These are phyloP conservation scores for Puffinus mauretanicus DNA, from an alignment of 2,113 vertebrate species.

Conservation along the genomic window DNA sequence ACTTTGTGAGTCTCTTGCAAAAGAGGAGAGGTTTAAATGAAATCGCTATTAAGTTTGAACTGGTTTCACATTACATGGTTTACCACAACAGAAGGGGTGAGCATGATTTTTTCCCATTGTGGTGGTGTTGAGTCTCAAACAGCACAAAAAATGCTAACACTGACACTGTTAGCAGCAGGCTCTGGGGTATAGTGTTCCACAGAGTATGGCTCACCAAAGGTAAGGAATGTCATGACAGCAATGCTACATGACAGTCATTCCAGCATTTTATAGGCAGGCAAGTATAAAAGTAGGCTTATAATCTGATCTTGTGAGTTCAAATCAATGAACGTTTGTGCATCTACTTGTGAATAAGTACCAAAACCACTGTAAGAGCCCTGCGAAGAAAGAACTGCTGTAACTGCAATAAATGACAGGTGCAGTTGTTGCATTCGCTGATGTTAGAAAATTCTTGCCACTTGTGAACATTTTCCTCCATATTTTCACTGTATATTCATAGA, in stretches of 20 bases:
- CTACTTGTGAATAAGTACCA: neutral
- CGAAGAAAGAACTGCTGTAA: neutral
- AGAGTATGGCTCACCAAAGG: neutral
- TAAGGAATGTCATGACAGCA: neutral
- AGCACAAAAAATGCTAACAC: neutral
- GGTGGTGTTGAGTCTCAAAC: neutral
- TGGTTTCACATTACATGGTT: neutral
- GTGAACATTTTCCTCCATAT: neutral
- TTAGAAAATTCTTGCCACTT: neutral
- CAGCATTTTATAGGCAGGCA: neutral
- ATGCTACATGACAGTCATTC: neutral
- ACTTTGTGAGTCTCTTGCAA: neutral
- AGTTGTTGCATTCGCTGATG: neutral
- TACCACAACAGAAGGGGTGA: neutral
- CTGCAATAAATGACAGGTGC: neutral
- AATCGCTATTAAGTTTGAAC: neutral
- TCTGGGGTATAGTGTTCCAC: neutral
- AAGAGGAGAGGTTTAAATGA: neutral
- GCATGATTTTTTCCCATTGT: neutral
- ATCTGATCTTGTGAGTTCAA: neutral
- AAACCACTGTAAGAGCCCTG: neutral
- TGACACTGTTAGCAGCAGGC: neutral
- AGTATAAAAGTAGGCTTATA: neutral
- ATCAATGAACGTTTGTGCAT: neutral
- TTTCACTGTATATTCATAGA: neutral